These are phyloP conservation scores for Gasteruption jaculator DNA, from an alignment of 2,888 invertebrate species.

Conservation along the genomic window DNA sequence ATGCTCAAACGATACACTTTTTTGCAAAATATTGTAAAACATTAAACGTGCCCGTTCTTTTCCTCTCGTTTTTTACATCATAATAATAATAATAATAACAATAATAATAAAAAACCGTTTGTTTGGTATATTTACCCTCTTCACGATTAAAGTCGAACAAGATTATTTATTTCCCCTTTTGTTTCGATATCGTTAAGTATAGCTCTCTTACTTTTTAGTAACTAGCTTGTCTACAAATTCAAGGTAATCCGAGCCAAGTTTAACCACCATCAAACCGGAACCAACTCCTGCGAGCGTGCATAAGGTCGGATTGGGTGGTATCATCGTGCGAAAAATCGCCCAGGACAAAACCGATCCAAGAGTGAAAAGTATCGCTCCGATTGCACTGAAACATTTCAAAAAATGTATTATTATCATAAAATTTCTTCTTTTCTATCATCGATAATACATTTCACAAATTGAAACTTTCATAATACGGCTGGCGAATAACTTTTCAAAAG, in stretches of 20 bases:
- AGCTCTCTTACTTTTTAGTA: slow-evolving; percentile 49
- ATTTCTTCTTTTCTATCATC: slow-evolving; percentile 6
- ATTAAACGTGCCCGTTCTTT: no score
- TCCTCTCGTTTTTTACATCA: no score
- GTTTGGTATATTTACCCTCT: no score
- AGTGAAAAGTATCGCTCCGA: slow-evolving; percentile 78
- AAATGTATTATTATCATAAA: slow-evolving; percentile 10
- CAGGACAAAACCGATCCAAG: slow-evolving; percentile 86
- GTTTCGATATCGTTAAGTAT: no score
- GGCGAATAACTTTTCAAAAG: background rate
- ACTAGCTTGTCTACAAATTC: slow-evolving; percentile 61
- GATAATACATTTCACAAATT: no score
- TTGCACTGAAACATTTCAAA: slow-evolving; percentile 49
- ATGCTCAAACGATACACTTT: no score
- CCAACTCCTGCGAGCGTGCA: slow-evolving; percentile 68
- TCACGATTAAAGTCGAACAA: no score
- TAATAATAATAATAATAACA: no score
- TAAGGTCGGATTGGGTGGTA: slow-evolving; percentile 66
- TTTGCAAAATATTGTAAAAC: no score
- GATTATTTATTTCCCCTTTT: no score
- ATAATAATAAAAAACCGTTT: no score
- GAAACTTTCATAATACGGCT: background rate
- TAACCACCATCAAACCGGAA: slow-evolving; percentile 64
- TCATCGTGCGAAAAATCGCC: slow-evolving; percentile 77
- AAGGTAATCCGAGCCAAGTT: slow-evolving; percentile 63